Evolutionary conservation across 2,797 vertebrate genomes (phyloP), one percentile per base, ranked within the genome.

Genomic region (Euphonia xanthogaster): DNA sequence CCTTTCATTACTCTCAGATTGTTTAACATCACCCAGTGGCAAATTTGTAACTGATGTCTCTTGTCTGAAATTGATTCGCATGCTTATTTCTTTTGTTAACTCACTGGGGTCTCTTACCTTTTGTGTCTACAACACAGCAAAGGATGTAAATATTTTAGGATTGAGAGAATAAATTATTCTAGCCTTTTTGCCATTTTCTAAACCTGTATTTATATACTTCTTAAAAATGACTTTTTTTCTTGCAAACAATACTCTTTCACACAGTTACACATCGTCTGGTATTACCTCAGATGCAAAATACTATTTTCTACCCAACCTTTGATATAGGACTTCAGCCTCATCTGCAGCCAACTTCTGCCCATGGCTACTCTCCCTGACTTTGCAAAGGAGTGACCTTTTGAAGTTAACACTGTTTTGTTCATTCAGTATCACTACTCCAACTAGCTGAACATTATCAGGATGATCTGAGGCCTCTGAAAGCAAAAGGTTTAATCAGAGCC

Each of bases 1-100:
- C 50, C n/a, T 90, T 95, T 90, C 63, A 93, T 93, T 96, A 53
- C 71, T 72, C 47, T 92, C 44, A 88, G 58, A 88, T 48, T 93
- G 77, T 90, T 84, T 81, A 94, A 73, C 74, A 76, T 90, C 73
- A 91, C 57, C 74, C 78, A 76, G 50, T 95, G 58, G 80, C 90
- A 95, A 95, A 95, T 39, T 44, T 67, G 58, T 78, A 86, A 86
- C 70, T 84, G 80, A 86, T 58, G 33, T 48, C 60, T 76, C 73
- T 62, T 48, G 88, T 62, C 67, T 88, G 65, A 66, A 96, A 79
- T 48, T 51, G 60, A 81, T 84, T 78, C 90, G 51, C 45, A 53
- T 42, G 58, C 63, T 76, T 78, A 65, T 75, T 91, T 90, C n/a
- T 74, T 92, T 53, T 35, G 31, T 75, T 78, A 78, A 66, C 40